A percentile compares a stretch with the other conserved stretches of the same genome.
phyloP scores from a whole-genome alignment of 2,888 invertebrate species.

The Holacanthella duospinosa region DNA sequence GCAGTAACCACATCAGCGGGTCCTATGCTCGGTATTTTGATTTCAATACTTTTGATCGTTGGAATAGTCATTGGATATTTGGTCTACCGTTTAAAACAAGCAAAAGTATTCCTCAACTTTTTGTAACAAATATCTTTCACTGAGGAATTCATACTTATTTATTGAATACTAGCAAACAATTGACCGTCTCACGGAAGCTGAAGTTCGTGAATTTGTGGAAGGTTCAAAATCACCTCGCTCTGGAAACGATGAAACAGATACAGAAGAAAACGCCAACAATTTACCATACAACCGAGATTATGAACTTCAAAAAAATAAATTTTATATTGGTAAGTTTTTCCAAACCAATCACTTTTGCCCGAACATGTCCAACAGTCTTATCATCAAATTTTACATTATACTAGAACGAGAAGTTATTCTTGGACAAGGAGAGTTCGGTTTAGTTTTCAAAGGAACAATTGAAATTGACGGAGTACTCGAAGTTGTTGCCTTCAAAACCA shows the following conservation, averaged over 20 bases:
- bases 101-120: background rate
- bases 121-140: too few relatives aligned
- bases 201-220: background rate
- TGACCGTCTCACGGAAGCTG: slow-evolving; percentile 2
- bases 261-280: slow-evolving; percentile 4
- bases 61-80: background rate
- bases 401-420: background rate
- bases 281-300: slow-evolving; percentile 1
- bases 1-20: background rate
- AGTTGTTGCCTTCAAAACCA: slow-evolving; percentile 1
- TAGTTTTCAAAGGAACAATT: background rate
- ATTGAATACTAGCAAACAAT: background rate
- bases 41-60: background rate
- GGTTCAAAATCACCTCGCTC: background rate
- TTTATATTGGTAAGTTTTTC: background rate
- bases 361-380: background rate
- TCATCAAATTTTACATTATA: too few relatives aligned
- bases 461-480: background rate
- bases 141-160: too few relatives aligned
- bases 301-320: background rate
- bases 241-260: background rate
- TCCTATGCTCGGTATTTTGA: background rate
- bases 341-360: background rate
- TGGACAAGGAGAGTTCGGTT: slow-evolving; percentile 5
- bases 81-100: background rate